Evolutionary conservation across 1,140 invertebrate genomes (phyloP), one percentile per base, ranked within the genome.

Genomic region (Lucilia cuprina): DNA sequence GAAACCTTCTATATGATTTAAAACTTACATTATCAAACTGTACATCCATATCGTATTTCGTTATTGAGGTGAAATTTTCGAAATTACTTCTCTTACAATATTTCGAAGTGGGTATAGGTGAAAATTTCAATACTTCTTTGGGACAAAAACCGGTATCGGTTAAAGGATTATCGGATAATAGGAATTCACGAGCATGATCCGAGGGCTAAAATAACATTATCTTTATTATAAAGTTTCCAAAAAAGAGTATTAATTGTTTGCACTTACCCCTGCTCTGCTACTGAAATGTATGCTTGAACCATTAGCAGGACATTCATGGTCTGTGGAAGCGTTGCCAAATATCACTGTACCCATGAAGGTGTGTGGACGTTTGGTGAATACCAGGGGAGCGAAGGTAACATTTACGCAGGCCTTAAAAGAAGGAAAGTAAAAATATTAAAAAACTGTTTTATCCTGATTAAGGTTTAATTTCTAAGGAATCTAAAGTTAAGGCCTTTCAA

Each of bases 291-390:
- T 86, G 8, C 86, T 87, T 17, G 90, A 90, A 25, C 86, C 87
- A 82, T 86, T 80, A 12, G 7, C n/a, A 5, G 90, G 90, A 83
- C 89, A 90, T 41, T 86, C 87, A 8, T 86, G 85, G 19, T 87
- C 85, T 21, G 83, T 88, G 5, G 84, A 83, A n/a, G 85, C 88
- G 84, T 89, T 82, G 7, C 90, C 90, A 82, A 91, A 91, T 5
- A 86, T 85, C 25, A 91, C 85, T 41, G 86, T 84, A 9, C 89
- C 88, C 65, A 89, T 88, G n/a, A 91, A 85, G 8, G 90, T 87
- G 84, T 91, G 90, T 7, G 90, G 90, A 21, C 90, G 87, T 82
- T 89, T 91, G 84, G 89, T 88, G 47, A 91, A 91, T n/a, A 91
- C 89, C 74, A 91, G 84, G 0, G 90, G 90, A 74, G 87, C 86